These are phyloP conservation scores for Nasua narica DNA, from an alignment of 2,797 vertebrate genomes.

Conservation along the genomic window DNA sequence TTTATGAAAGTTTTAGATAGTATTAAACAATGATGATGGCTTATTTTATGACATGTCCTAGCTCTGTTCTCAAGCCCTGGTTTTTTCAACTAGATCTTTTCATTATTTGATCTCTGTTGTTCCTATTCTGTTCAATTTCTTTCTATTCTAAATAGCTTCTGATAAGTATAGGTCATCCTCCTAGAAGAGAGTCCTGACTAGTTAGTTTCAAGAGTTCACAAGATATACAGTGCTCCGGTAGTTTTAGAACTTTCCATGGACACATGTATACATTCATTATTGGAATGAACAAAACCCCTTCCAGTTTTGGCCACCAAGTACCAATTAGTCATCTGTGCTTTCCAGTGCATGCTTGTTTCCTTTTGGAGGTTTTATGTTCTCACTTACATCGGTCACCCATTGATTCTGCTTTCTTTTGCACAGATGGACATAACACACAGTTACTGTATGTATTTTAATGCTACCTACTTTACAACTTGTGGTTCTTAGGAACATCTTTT, in stretches of 20 bases:
- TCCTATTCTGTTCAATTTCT: background rate
- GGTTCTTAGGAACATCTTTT: background rate
- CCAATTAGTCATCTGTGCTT: background rate
- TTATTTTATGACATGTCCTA: background rate
- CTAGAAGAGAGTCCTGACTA: background rate
- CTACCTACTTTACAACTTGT: background rate
- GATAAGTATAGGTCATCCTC: background rate
- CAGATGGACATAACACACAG: background rate
- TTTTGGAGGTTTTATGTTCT: background rate
- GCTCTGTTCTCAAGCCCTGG: background rate
- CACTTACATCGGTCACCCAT: background rate
- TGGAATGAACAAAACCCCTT: background rate
- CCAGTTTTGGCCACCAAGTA: background rate
- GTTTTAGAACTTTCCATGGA: background rate
- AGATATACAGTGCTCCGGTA: background rate
- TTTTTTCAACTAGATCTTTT: background rate
- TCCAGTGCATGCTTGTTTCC: background rate
- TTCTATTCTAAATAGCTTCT: background rate
- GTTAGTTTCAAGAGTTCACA: background rate
- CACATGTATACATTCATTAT: accelerated
- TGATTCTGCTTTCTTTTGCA: background rate
- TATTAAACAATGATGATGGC: background rate
- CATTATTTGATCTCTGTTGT: background rate
- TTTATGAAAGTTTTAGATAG: background rate
- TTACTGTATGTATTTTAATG: background rate